Evolutionary conservation across 2,113 vertebrate genomes (phyloP).

Genomic region (Butorides virescens): DNA sequence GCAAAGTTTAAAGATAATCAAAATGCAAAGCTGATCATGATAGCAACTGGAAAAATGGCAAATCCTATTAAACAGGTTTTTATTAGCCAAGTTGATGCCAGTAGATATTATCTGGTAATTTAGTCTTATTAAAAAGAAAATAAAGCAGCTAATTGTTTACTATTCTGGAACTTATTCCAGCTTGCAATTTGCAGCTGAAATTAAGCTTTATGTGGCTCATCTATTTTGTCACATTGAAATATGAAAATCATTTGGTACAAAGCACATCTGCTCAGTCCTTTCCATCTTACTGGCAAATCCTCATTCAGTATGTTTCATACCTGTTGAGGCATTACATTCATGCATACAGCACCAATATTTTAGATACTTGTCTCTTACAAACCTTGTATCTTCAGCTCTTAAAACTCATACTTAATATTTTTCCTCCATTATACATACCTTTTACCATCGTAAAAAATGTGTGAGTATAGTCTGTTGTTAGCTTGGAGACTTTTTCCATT

Average conservation of each 20-base stretch:
- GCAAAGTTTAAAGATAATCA: conserved; percentile 88
- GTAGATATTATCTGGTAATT: conserved; percentile 86
- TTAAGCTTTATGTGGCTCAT: conserved; percentile 82
- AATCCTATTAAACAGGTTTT: conserved; percentile 87
- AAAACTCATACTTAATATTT: background rate
- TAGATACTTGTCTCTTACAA: background rate
- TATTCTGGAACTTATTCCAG: conserved; percentile 81
- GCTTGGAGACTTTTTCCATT: background rate
- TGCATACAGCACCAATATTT: background rate
- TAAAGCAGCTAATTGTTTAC: conserved; percentile 88
- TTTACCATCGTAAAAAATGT: background rate
- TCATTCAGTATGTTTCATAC: conserved; percentile 47
- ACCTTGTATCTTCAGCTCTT: background rate
- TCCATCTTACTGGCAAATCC: conserved; percentile 46
- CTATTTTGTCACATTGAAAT: conserved; percentile 86
- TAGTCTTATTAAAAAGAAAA: conserved; percentile 88
- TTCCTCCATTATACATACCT: background rate
- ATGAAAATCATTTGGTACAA: conserved; percentile 78
- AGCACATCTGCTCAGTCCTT: conserved; percentile 75
- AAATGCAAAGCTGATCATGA: conserved; percentile 83
- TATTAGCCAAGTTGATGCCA: conserved; percentile 86
- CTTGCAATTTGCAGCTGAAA: conserved; percentile 82
- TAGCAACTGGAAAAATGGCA: conserved; percentile 86
- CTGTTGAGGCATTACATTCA: conserved; percentile 56
- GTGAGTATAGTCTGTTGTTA: background rate